These are phyloP conservation scores for Eretmochelys imbricata DNA, from an alignment of 2,113 vertebrate genomes.

Conservation along the genomic window DNA sequence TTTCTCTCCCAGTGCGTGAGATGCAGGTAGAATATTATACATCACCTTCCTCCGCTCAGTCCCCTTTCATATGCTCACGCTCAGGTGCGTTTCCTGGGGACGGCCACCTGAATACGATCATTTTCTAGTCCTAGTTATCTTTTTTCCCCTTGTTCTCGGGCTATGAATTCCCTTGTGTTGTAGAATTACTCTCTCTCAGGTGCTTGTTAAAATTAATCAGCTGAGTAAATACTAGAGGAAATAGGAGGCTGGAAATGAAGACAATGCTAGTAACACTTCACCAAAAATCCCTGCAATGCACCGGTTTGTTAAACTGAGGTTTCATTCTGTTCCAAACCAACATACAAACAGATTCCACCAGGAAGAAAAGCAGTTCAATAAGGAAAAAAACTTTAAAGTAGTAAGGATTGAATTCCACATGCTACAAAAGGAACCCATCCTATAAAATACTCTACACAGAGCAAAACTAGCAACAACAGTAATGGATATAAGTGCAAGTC, in stretches of 20 bases:
- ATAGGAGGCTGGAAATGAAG: conserved; percentile 44
- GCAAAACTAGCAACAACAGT: background rate
- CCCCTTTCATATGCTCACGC: accelerated
- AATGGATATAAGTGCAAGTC: conserved; percentile 56
- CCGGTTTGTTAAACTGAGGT: conserved; percentile 41
- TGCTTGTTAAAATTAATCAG: conserved; percentile 76
- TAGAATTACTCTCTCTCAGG: conserved; percentile 42
- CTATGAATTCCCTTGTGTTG: conserved; percentile 56
- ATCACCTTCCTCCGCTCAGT: background rate
- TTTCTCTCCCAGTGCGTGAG: background rate
- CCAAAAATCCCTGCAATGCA: conserved; percentile 51
- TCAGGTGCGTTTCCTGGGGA: conserved; percentile 35
- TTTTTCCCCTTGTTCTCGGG: conserved; percentile 29
- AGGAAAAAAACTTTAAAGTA: conserved; percentile 23
- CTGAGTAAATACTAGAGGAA: conserved; percentile 71
- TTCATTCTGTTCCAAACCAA: conserved; percentile 35
- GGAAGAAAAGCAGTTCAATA: background rate
- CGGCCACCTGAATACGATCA: conserved; percentile 35
- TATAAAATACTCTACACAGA: background rate
- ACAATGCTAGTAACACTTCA: background rate
- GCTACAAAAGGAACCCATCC: background rate
- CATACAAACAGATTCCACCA: background rate
- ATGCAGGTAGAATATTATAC: background rate
- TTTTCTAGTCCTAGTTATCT: conserved; percentile 20
- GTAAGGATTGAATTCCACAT: conserved; percentile 27